phyloP scores from a whole-genome alignment of 2,113 vertebrate genomes.

The Noturus placidus region DNA sequence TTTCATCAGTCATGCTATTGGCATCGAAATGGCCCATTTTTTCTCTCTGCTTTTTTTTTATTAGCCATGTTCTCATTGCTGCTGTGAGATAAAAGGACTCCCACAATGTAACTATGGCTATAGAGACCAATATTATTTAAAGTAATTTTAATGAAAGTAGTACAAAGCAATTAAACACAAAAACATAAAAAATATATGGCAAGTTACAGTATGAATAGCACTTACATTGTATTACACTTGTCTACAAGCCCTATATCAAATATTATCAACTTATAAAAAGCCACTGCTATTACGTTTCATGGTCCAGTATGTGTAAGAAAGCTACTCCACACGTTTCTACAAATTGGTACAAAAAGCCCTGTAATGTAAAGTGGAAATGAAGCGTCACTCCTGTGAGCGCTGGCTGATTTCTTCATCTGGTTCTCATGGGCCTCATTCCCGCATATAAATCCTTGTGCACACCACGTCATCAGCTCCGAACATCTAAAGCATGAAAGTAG shows the following conservation, averaged over 20 bases:
- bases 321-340: conserved; percentile 1
- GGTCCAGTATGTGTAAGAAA: conserved; percentile 6
- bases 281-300: background rate
- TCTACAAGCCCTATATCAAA: background rate
- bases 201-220: conserved; percentile 21
- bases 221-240: background rate
- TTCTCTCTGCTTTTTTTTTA: background rate
- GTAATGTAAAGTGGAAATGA: conserved; percentile 33
- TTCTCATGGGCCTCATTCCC: conserved; percentile 74
- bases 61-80: background rate
- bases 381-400: conserved; percentile 25
- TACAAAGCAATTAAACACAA: conserved; percentile 16
- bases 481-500: conserved; percentile 70
- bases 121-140: background rate
- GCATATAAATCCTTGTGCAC: conserved; percentile 89
- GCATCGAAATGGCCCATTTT: background rate
- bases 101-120: background rate
- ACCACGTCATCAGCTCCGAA: conserved; percentile 92
- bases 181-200: background rate
- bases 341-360: conserved; percentile 25
- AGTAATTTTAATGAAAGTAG: conserved; percentile 14
- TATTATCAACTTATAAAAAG: background rate
- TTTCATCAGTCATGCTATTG: background rate
- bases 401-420: conserved; percentile 26
- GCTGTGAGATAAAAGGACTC: background rate